Percentiles rank a stretch among this genome's conserved stretches.
These are phyloP conservation scores for Camarhynchus parvulus DNA, from an alignment of 2,113 vertebrate species.

Conservation along the genomic window DNA sequence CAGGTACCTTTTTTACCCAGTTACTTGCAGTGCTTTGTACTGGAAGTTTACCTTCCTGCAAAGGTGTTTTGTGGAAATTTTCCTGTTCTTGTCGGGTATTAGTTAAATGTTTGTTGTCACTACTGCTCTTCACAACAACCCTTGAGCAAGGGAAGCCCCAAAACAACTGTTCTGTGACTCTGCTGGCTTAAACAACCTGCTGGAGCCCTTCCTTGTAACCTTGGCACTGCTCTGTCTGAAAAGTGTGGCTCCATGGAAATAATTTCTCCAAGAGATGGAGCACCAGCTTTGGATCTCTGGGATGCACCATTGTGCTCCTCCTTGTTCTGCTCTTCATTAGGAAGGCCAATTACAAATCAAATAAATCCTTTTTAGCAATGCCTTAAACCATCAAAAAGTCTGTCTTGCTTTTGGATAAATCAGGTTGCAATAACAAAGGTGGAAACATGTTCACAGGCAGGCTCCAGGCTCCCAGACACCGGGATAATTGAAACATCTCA, in stretches of 20 bases:
- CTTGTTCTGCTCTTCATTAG: not conserved
- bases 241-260: not conserved
- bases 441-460: not conserved
- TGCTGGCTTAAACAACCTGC: not conserved
- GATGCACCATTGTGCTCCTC: not conserved
- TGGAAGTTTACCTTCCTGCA: not conserved
- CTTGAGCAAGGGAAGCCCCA: not conserved
- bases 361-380: not conserved
- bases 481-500: conserved; percentile 21
- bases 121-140: not conserved
- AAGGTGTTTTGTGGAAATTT: not conserved
- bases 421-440: not conserved
- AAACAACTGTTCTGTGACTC: not conserved
- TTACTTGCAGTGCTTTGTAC: not conserved
- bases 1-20: not conserved
- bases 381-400: not conserved
- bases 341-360: not conserved
- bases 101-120: not conserved
- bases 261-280: not conserved
- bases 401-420: not conserved
- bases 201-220: not conserved
- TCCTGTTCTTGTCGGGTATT: not conserved
- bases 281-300: not conserved
- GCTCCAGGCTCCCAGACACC: not conserved
- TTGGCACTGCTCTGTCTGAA: not conserved